Conservation (phyloP, 2,888 invertebrate genomes). For the Leucophora obtusa region DNA sequence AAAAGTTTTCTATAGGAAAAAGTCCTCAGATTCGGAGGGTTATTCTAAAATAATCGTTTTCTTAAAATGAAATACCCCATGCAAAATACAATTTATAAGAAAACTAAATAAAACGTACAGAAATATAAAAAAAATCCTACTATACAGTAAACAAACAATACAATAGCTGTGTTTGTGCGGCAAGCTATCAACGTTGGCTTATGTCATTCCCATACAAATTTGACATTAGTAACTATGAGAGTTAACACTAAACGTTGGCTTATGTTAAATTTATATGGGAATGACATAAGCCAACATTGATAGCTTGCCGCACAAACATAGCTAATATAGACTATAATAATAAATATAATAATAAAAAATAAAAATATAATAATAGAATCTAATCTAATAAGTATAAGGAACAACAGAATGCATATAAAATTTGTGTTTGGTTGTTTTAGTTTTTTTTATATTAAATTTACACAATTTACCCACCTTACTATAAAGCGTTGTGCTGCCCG, state of each 20-base stretch:
- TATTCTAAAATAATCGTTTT: too few species aligned
- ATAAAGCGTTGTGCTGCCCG: conserved; percentile 86
- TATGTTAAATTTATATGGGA: too few species aligned
- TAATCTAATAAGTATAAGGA: conserved; percentile 29
- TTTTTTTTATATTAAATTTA: conserved; percentile 48
- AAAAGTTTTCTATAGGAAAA: too few species aligned
- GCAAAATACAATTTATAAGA: background rate
- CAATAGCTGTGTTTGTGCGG: too few species aligned
- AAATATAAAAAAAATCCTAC: background rate
- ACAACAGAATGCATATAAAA: conserved; percentile 45
- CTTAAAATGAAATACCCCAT: too few species aligned
- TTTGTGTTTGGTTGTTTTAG: conserved; percentile 32
- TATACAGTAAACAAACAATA: conserved; percentile 1
- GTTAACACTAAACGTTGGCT: too few species aligned
- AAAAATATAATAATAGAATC: conserved; percentile 28
- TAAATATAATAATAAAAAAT: conserved; percentile 27
- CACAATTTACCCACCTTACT: conserved; percentile 88
- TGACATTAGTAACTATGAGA: too few species aligned
- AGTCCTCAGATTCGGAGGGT: too few species aligned
- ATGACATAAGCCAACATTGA: too few species aligned
- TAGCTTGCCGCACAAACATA: too few species aligned
- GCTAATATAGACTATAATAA: conserved; percentile 19
- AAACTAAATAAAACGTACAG: background rate
- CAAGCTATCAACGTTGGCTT: too few species aligned
- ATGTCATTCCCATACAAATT: too few species aligned